Percentiles rank a stretch among this genome's conserved stretches.
These are phyloP conservation scores for Myzus persicae DNA, from an alignment of 1,140 invertebrate species.

Conservation along the genomic window DNA sequence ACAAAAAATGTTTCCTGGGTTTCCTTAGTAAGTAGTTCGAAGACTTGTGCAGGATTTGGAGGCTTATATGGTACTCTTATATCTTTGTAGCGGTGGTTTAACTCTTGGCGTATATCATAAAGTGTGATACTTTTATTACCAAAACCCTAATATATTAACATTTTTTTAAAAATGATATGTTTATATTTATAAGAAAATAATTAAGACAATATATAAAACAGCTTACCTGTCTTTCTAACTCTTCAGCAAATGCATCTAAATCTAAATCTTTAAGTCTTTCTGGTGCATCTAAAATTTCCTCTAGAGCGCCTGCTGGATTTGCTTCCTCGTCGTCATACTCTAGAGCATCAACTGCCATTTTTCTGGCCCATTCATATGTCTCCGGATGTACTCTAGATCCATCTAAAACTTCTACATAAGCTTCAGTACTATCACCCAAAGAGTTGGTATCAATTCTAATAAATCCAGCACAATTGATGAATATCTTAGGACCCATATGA, in stretches of 20 bases:
- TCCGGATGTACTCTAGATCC: constrained; percentile 98
- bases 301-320: constrained; percentile 94
- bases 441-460: constrained; percentile 98
- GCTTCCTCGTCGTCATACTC: constrained; percentile 95
- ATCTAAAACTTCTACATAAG: constrained; percentile 95
- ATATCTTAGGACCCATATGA: constrained; percentile 98
- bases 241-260: constrained; percentile 97
- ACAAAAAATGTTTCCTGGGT: constrained; percentile 94
- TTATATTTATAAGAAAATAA: constrained; percentile 28
- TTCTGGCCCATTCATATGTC: constrained; percentile 98
- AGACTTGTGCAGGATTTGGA: constrained; percentile 85
- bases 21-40: constrained; percentile 96
- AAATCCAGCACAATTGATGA: constrained; percentile 99
- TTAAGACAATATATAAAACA: not conserved
- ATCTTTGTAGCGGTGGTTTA: constrained; percentile 96
- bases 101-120: constrained; percentile 95
- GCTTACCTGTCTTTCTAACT: constrained; percentile 86
- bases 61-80: constrained; percentile 81
- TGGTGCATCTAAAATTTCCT: constrained; percentile 96
- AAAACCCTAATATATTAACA: constrained; percentile 72
- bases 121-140: constrained; percentile 97
- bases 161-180: constrained; percentile 59
- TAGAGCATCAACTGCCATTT: constrained; percentile 99
- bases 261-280: constrained; percentile 96
- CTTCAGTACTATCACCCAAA: constrained; percentile 90